These are phyloP conservation scores for Selenia dentaria DNA, from an alignment of 2,888 invertebrate genomes.

Conservation along the genomic window DNA sequence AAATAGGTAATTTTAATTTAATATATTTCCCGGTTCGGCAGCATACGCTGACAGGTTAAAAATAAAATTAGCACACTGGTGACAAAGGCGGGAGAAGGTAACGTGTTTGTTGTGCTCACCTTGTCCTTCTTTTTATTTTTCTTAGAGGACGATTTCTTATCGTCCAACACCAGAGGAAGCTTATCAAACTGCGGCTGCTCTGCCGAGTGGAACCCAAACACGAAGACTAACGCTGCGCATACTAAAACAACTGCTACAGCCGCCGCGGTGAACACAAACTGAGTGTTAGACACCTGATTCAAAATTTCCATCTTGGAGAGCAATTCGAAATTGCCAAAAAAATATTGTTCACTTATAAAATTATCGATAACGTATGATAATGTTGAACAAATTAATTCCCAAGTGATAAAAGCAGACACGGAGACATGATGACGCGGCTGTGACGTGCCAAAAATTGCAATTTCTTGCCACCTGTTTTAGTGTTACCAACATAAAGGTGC, in stretches of 20 bases:
- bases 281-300: constrained; percentile 83
- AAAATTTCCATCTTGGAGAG: constrained; percentile 84
- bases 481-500: too few species aligned
- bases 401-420: constrained; percentile 83
- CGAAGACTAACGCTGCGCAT: constrained; percentile 90
- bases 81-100: constrained; percentile 51
- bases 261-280: constrained; percentile 82
- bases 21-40: constrained; percentile 27
- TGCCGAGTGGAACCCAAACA: constrained; percentile 91
- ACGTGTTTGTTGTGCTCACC: constrained; percentile 56
- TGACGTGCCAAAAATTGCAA: constrained; percentile 85
- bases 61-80: constrained; percentile 75
- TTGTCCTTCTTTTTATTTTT: constrained; percentile 89
- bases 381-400: constrained; percentile 78
- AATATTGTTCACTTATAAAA: constrained; percentile 75
- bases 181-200: constrained; percentile 93
- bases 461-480: constrained; percentile 46
- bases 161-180: constrained; percentile 85
- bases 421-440: constrained; percentile 88
- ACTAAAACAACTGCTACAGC: constrained; percentile 87
- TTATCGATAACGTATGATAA: constrained; percentile 76
- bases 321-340: constrained; percentile 57
- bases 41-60: constrained; percentile 77
- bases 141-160: constrained; percentile 88
- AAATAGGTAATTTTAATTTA: too few species aligned